Evolutionary conservation across 2,888 invertebrate species (phyloP), one percentile per base, ranked within the genome.

Genomic region (Melanophora roralis): DNA sequence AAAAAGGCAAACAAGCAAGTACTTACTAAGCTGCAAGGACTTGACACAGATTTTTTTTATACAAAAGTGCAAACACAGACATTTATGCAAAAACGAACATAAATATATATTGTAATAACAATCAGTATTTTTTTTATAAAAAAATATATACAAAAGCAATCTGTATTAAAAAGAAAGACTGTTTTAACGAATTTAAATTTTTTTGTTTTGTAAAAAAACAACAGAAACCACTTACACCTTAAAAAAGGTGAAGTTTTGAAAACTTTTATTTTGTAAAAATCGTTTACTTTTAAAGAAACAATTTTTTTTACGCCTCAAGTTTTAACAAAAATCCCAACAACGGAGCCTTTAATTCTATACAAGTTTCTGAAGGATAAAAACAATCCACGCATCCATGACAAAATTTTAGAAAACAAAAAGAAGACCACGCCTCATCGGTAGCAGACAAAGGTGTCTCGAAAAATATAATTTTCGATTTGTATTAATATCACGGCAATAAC

Each of bases 381-480:
- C 51, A 78, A 81, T 78, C 81, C 81, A 27, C 65, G 49, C 38
- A 38, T 65, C 16, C 60, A 65, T 74, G 78, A 47, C 7, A 47
- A 65, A 27, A 57, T 68, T 71, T 69, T 81, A 62, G 80, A 74
- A 73, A 89, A 76, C 43, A 80, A 80, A 69, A 76, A 88, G 83
- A 90, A 90, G 84, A 89, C 89, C 78, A 86, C 87, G 78, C 89
- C 89, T 82, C 90, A 89, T 87, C 89, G 89, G 86, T 89, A 89
- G 89, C 85, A 75, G 78, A 67, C 75, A 76, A 68, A 60, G 59
- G 21, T 34, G 23, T 23, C 40, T 38, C 67, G 67, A 60, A 74
- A 74, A 51, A 21, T 51, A 45, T 1, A 67, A 51, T 40, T 74
- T 67, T 67, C 74, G 74, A 51, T 43, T 27, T 27, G 6, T 27